These are phyloP conservation scores for Bos javanicus DNA, from an alignment of 2,113 vertebrate species.

Conservation along the genomic window DNA sequence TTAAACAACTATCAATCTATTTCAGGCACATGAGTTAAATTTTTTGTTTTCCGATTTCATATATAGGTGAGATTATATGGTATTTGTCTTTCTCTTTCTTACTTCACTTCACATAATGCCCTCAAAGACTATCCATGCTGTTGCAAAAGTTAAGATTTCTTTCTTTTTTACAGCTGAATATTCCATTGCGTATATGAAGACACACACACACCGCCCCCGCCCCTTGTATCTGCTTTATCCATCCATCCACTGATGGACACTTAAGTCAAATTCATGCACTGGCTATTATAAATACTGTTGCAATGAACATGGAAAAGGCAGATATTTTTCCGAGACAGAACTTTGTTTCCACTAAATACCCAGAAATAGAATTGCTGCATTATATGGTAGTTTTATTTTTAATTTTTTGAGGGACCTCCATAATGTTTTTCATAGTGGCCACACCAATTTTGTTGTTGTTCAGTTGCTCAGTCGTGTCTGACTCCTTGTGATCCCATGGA, in stretches of 20 bases:
- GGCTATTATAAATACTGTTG: not conserved
- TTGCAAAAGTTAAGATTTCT: not conserved
- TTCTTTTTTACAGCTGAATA: not conserved
- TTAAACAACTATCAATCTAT: not conserved
- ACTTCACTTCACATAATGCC: not conserved
- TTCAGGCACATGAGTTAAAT: not conserved
- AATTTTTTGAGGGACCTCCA: not conserved
- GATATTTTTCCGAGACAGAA: not conserved
- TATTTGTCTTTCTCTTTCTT: not conserved
- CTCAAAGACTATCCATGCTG: not conserved
- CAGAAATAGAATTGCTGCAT: not conserved
- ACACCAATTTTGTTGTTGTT: not conserved
- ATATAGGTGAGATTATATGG: not conserved
- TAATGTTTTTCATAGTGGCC: not conserved
- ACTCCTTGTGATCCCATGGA: not conserved
- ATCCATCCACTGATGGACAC: not conserved
- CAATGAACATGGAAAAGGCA: not conserved
- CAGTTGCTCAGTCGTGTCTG: not conserved
- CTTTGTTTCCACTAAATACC: not conserved
- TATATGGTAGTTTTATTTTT: not conserved
- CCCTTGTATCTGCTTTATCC: not conserved
- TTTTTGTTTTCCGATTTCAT: not conserved
- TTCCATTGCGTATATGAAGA: not conserved
- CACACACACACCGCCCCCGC: not conserved
- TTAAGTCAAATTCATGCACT: not conserved